Percentiles rank a stretch among this genome's conserved stretches.
Evolutionary conservation across 1,140 invertebrate genomes (phyloP).

Genomic region (Heliconius nattereri): DNA sequence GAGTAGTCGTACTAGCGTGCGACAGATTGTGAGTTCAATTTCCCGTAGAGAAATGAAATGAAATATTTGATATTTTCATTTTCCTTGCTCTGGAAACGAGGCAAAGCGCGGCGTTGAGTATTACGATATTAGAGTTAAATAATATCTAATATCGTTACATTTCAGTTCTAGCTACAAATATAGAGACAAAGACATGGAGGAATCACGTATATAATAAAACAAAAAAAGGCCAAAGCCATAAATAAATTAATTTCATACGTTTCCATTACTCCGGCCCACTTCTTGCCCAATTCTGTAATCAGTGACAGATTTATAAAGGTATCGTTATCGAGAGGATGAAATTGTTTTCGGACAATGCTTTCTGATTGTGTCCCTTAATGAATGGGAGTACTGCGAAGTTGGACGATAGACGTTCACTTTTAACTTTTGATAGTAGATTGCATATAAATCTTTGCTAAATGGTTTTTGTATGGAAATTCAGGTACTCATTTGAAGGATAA

Average conservation of each 20-base stretch:
- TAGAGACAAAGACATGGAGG: neutral
- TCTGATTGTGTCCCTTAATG: constrained; percentile 22
- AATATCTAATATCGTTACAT: neutral
- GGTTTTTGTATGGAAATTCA: neutral
- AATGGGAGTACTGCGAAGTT: constrained; percentile 24
- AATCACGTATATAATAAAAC: neutral
- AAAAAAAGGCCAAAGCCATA: neutral
- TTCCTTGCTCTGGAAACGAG: too few species aligned
- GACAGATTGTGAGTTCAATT: too few species aligned
- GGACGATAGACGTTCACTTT: constrained; percentile 15
- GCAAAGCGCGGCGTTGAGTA: too few species aligned
- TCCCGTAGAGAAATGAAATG: too few species aligned
- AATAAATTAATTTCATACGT: neutral
- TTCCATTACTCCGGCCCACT: neutral
- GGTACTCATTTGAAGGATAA: neutral
- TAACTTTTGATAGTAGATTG: constrained; percentile 19
- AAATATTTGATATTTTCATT: too few species aligned
- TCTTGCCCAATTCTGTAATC: constrained; percentile 6
- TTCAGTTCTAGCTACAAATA: neutral
- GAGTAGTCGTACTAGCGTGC: too few species aligned
- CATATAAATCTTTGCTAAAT: constrained; percentile 11
- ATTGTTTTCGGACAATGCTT: constrained; percentile 1
- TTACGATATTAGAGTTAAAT: too few species aligned
- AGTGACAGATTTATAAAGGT: constrained; percentile 11
- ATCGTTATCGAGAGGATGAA: neutral